These are phyloP conservation scores for Xiphorhynchus erythropygius DNA, from an alignment of 2,797 vertebrate species.

Conservation along the genomic window DNA sequence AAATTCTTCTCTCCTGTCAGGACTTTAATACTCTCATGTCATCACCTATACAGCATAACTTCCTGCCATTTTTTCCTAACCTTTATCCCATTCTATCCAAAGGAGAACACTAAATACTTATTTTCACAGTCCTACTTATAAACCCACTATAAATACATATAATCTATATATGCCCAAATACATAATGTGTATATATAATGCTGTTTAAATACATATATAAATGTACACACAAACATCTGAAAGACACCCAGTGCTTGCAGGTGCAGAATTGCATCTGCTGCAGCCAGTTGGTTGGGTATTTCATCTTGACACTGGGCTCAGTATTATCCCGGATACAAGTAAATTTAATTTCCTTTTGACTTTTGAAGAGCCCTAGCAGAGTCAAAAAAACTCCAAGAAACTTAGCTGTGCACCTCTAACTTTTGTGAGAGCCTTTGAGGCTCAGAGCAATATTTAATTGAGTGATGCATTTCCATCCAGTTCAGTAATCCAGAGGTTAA, in stretches of 20 bases:
- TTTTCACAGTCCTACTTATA: neutral
- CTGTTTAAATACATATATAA: neutral
- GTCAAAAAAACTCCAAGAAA: neutral
- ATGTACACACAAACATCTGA: neutral
- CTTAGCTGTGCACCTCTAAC: neutral
- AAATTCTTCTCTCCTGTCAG: neutral
- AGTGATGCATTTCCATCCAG: neutral
- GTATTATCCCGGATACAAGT: neutral
- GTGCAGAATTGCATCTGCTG: neutral
- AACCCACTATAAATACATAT: neutral
- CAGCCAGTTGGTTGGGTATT: neutral
- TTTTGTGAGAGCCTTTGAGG: neutral
- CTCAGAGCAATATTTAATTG: neutral
- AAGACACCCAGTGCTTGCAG: neutral
- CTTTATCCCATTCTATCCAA: neutral
- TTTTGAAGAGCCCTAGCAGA: neutral
- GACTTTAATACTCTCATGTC: neutral
- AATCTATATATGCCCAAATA: neutral
- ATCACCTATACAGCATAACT: neutral
- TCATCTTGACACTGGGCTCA: neutral
- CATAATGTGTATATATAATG: neutral
- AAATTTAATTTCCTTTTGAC: neutral
- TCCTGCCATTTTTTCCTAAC: neutral
- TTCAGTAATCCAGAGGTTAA: conserved; percentile 22
- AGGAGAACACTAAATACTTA: neutral